Percentiles rank a stretch among this genome's conserved stretches.
Conservation (phyloP, 1,140 invertebrate species). For the Lepidurus apus region DNA sequence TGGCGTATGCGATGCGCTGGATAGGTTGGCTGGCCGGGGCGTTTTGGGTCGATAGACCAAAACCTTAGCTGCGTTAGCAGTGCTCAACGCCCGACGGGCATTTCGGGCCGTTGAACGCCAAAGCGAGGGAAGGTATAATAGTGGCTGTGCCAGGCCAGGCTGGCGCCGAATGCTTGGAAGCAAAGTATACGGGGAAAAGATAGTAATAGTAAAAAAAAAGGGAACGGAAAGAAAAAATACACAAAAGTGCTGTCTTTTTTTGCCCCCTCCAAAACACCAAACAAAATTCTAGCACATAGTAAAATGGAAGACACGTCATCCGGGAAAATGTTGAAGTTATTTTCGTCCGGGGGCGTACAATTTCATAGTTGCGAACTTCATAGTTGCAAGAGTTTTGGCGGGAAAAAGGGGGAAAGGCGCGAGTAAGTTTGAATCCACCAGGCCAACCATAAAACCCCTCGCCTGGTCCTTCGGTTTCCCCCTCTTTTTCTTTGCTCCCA, state of each 20-base stretch:
- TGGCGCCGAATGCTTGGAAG: slow-evolving; percentile 10
- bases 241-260: neutral
- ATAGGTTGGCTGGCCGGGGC: slow-evolving; percentile 2
- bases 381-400: neutral
- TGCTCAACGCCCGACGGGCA: neutral
- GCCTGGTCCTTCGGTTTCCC: neutral
- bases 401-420: neutral
- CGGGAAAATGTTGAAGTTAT: neutral
- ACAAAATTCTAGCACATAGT: neutral
- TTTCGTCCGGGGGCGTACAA: neutral
- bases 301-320: neutral
- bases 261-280: neutral
- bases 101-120: slow-evolving; percentile 17
- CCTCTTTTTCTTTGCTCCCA: slow-evolving; percentile 24
- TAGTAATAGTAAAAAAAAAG: neutral
- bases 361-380: neutral
- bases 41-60: slow-evolving; percentile 17
- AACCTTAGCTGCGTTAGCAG: slow-evolving; percentile 6
- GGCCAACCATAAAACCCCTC: neutral
- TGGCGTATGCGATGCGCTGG: slow-evolving; percentile 1
- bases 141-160: slow-evolving; percentile 16
- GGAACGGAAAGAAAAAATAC: neutral
- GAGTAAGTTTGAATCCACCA: neutral
- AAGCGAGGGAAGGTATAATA: neutral
- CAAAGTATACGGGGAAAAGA: slow-evolving; percentile 4